Evolutionary conservation across 2,888 invertebrate species (phyloP).

Genomic region (Gari tellinella): DNA sequence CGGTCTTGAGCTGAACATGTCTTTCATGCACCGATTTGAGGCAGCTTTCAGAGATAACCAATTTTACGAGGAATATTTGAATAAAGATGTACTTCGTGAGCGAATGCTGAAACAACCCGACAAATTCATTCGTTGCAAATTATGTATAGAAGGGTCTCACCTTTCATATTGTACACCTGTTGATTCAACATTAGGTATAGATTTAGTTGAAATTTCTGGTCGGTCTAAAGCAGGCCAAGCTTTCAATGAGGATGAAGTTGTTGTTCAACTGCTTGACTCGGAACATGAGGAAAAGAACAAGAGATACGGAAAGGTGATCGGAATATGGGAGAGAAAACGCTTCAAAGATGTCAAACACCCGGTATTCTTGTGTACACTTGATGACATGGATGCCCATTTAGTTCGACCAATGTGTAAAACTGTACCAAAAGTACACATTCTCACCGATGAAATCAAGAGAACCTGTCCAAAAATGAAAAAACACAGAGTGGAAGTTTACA

Average conservation of each 20-base stretch:
- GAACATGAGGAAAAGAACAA: constrained; percentile 20
- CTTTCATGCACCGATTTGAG: constrained; percentile 27
- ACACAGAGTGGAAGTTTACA: constrained; percentile 49
- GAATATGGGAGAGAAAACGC: constrained; percentile 45
- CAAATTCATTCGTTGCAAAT: constrained; percentile 47
- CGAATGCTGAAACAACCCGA: constrained; percentile 10
- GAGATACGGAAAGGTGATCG: constrained; percentile 59
- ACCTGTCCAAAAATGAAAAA: constrained; percentile 1
- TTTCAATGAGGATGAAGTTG: constrained; percentile 62
- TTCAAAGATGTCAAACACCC: constrained; percentile 49
- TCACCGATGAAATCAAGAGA: constrained; percentile 11
- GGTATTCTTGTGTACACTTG: constrained; percentile 60
- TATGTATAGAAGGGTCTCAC: constrained; percentile 58
- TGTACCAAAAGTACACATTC: constrained; percentile 63
- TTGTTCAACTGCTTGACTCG: constrained; percentile 52
- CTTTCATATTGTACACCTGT: constrained; percentile 53
- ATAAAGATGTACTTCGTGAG: constrained; percentile 6
- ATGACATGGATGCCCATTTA: constrained; percentile 55
- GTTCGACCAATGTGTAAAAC: constrained; percentile 68
- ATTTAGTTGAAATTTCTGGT: constrained; percentile 58
- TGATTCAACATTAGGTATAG: constrained; percentile 24
- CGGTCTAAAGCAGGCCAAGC: constrained; percentile 59
- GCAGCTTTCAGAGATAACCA: neutral
- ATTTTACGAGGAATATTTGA: constrained; percentile 14
- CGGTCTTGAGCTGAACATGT: constrained; percentile 14